phyloP scores from a whole-genome alignment of 2,797 vertebrate genomes.

The Lagocephalus sceleratus region DNA sequence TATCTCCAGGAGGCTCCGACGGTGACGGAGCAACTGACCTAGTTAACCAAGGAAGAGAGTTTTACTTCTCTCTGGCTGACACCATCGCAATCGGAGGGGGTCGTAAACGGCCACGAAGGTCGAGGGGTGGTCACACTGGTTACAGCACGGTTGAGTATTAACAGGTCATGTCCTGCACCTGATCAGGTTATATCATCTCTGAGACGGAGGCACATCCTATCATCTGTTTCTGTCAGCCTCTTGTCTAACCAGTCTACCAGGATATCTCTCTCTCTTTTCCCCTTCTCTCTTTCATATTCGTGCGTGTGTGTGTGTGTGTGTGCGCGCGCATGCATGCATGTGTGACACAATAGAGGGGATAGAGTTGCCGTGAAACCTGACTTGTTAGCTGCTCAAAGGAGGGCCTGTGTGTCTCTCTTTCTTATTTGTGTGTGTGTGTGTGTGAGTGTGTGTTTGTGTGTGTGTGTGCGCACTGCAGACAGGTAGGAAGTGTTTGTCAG shows the following conservation, averaged over 20 bases:
- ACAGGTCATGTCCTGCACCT: not conserved
- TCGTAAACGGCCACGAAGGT: too few relatives aligned
- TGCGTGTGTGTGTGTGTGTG: not conserved
- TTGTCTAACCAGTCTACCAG: constrained; percentile 54
- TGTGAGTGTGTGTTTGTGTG: not conserved
- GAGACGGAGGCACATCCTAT: constrained; percentile 10
- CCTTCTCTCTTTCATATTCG: constrained; percentile 2
- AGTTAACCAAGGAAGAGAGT: too few relatives aligned
- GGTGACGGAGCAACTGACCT: too few relatives aligned
- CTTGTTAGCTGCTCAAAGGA: too few relatives aligned
- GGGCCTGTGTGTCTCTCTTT: not conserved
- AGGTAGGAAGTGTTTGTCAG: too few relatives aligned
- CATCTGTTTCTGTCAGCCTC: not conserved
- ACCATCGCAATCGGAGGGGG: too few relatives aligned
- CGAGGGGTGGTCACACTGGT: too few relatives aligned
- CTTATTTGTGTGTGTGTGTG: not conserved
- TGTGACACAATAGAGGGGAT: not conserved
- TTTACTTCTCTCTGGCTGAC: too few relatives aligned
- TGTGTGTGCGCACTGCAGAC: not conserved
- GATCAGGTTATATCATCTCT: not conserved
- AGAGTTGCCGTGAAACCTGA: not conserved
- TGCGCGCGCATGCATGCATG: not conserved
- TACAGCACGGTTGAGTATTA: constrained; percentile 1
- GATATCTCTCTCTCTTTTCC: constrained; percentile 19
- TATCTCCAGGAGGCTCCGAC: too few relatives aligned